Conservation (phyloP, 2,888 invertebrate species). For the Yponomeuta evonymella region DNA sequence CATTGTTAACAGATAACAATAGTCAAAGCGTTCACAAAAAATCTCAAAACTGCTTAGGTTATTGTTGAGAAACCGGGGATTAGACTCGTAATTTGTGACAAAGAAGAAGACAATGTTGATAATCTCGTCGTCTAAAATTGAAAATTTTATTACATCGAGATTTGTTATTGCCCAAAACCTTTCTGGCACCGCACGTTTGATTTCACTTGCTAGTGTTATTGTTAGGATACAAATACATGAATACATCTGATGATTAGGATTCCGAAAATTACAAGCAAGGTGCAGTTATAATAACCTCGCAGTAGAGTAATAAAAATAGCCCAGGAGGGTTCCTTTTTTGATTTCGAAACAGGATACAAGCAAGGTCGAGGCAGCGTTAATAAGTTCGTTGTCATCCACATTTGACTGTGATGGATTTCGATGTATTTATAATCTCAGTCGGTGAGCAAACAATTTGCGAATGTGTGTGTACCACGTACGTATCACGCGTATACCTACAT, state of each 20-base stretch:
- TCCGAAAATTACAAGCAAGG: background rate
- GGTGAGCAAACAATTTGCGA: background rate
- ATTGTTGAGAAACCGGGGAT: too few relatives aligned
- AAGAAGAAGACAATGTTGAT: too few relatives aligned
- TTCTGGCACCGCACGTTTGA: too few relatives aligned
- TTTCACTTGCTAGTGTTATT: too few relatives aligned
- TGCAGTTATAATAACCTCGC: background rate
- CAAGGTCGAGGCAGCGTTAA: background rate
- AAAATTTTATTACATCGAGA: too few relatives aligned
- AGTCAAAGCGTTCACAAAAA: too few relatives aligned
- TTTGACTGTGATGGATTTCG: background rate
- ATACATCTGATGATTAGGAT: background rate
- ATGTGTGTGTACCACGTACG: background rate
- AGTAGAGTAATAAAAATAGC: background rate
- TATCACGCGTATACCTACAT: background rate
- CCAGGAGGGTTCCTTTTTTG: background rate
- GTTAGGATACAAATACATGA: too few relatives aligned
- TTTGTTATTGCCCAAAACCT: too few relatives aligned
- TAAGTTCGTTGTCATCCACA: background rate
- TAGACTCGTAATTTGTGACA: too few relatives aligned
- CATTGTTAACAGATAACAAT: too few relatives aligned
- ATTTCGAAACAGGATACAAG: background rate
- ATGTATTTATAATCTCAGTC: background rate
- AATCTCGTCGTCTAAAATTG: too few relatives aligned
- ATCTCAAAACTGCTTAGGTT: too few relatives aligned